Base-by-base conservation (phyloP, 2,888 invertebrate species). In the Dicycla oo region DNA sequence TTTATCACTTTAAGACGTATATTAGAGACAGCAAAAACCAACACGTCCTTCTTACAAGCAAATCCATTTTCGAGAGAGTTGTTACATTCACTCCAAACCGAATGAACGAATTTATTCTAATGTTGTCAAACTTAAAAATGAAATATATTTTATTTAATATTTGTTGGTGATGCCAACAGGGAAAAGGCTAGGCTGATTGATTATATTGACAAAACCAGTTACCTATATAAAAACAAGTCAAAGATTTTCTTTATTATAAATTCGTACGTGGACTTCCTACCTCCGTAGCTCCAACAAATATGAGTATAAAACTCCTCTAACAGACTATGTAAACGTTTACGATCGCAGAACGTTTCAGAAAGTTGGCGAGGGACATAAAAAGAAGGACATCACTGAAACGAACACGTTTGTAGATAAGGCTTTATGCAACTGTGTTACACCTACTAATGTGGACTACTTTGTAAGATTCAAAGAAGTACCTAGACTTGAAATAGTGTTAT, bases 391-490 rank as follows among this genome's bases (percentile, higher is more conserved):
- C 60, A 70, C 75, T 63, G 67, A 62, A 75, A 65, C 56, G 68
- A 56, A 75, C 69, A 67, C 67, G 65, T 78, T 73, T 56, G 34
- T 11, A 68, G 86, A 86, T 85, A 83, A 78, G 62, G 53, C 65
- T 84, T 84, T 78, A 75, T 82, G 78, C 64, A 79, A 75, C 78
- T 58, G 77, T 81, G 81, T 72, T 68, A 66, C 49, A 71, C 67
- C 68, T 73, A 65, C 69, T 73, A 78, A 85, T 82, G 85, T 74
- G 83, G 26, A 64, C 73, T 63, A 83, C 82, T 71, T 75, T 78
- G 83, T 83, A 45, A 3, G 11, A 30, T 62, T 66, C 18, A 10
- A 45, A 60, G 18, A 65, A n/a, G 18, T 13, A 61, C 7, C 23
- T n/a, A 2, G 18, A 53, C 26, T 30, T 54, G 65, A 23, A 30